Evolutionary conservation across 2,888 invertebrate species (phyloP), one percentile per base, ranked within the genome.

Genomic region (Acleris sparsana): DNA sequence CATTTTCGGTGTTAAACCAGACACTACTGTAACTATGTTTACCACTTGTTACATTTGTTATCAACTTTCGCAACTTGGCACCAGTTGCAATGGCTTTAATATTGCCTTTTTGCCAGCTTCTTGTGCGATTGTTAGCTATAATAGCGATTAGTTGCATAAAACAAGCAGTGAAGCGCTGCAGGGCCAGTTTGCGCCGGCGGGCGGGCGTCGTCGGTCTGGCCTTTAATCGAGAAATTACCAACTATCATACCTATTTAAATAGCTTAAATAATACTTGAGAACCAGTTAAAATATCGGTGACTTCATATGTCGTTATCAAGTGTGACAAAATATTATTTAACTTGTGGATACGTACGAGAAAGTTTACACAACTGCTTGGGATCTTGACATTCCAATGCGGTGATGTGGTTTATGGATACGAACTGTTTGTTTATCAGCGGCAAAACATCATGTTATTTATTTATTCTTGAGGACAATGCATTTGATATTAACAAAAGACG

Each of bases 111-210:
- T 48, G 39, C 39, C 17, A 52, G 63, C 55, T 43, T 55, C 53
- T 59, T 59, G 20, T 63, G 53, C 63, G 58, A 59, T 64, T 25
- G 59, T 53, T 48, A 53, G 43, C 43, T 60, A 55, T 49, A 82
- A 77, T 82, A 82, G 82, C 79, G 78, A 72, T 70, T 75, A 72
- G 79, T 89, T 90, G 85, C 88, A 86, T 87, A 87, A 89, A 78
- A 75, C 72, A 75, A 76, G 75, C 71, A 78, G 76, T 79, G 75
- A 73, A 75, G 74, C 76, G 74, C 74, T 73, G 74, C 75, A 52
- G 52, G 79, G 76, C 78, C 85, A 87, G 88, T 87, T 75, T 71
- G 68, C 73, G 75, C 73, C 79, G 75, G 80, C 74, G 65, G 69
- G 75, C 74, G 77, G 81, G 71, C 81, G 80, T 73, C 74, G 82